Percentiles rank a stretch among this genome's conserved stretches.
These are phyloP conservation scores for Semicossyphus pulcher DNA, from an alignment of 2,113 vertebrate species.

Conservation along the genomic window DNA sequence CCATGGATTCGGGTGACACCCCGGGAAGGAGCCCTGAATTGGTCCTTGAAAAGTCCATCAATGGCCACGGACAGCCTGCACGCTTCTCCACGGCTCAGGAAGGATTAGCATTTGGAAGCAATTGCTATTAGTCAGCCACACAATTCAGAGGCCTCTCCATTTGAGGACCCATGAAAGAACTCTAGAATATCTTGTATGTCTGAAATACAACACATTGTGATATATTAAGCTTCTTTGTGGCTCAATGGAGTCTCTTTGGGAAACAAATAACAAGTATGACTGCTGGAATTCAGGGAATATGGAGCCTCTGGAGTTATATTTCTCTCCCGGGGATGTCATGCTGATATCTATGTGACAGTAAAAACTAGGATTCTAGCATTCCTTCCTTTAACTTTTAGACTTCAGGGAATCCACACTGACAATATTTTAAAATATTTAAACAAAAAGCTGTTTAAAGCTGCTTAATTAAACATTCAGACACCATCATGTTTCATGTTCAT, in stretches of 20 bases:
- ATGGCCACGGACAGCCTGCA: conserved; percentile 46
- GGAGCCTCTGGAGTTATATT: not conserved
- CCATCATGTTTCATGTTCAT: too few species aligned
- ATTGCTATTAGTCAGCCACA: conserved; percentile 28
- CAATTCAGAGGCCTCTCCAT: conserved; percentile 39
- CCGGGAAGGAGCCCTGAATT: conserved; percentile 35
- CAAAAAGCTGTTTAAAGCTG: not conserved
- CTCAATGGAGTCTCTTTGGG: not conserved
- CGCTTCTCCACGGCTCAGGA: conserved; percentile 46
- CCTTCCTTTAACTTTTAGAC: not conserved
- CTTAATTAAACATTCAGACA: not conserved
- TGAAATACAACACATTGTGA: not conserved
- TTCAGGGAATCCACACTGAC: not conserved
- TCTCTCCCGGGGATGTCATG: not conserved
- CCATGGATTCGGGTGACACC: conserved; percentile 11
- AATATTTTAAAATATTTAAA: not conserved
- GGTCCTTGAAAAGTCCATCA: conserved; percentile 44
- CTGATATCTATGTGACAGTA: not conserved
- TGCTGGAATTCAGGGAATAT: not conserved
- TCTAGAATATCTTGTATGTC: not conserved
- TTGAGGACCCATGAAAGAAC: conserved; percentile 2
- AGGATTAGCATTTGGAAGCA: conserved; percentile 52
- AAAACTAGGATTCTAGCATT: not conserved
- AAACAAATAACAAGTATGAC: not conserved
- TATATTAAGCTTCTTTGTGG: not conserved